Evolutionary conservation across 2,113 vertebrate species (phyloP).

Genomic region (Vidua macroura): DNA sequence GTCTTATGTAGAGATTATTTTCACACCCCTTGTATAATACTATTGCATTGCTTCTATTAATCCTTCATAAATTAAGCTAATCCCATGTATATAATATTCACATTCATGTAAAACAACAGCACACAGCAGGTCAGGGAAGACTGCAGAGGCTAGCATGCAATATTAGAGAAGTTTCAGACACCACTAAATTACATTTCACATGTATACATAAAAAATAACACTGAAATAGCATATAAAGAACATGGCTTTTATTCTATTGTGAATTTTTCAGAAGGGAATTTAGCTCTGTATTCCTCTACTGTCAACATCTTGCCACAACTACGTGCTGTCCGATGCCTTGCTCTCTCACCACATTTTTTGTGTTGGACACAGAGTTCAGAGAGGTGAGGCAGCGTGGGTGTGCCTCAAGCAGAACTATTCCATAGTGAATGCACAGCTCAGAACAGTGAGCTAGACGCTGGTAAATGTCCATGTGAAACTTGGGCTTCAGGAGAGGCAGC

Average conservation of each 20-base stretch:
- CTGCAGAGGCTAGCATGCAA: background rate
- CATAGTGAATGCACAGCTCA: background rate
- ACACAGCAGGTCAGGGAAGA: background rate
- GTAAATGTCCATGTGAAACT: background rate
- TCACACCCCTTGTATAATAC: background rate
- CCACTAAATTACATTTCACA: background rate
- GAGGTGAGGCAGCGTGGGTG: background rate
- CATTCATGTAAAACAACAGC: background rate
- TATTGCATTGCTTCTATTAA: background rate
- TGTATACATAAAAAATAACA: background rate
- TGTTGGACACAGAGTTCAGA: background rate
- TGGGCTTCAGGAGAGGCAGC: background rate
- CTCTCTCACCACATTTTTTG: background rate
- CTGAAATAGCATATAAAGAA: background rate
- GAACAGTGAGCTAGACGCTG: background rate
- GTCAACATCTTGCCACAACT: background rate
- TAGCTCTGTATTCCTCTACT: background rate
- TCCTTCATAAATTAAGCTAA: background rate
- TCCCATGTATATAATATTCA: background rate
- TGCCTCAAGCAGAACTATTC: background rate
- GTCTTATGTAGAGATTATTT: background rate
- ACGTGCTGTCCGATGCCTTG: accelerated
- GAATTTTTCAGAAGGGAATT: background rate
- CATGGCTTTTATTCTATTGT: background rate
- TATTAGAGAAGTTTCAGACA: background rate